Evolutionary conservation across 2,113 vertebrate species (phyloP).

Genomic region (Gambusia holbrooki): DNA sequence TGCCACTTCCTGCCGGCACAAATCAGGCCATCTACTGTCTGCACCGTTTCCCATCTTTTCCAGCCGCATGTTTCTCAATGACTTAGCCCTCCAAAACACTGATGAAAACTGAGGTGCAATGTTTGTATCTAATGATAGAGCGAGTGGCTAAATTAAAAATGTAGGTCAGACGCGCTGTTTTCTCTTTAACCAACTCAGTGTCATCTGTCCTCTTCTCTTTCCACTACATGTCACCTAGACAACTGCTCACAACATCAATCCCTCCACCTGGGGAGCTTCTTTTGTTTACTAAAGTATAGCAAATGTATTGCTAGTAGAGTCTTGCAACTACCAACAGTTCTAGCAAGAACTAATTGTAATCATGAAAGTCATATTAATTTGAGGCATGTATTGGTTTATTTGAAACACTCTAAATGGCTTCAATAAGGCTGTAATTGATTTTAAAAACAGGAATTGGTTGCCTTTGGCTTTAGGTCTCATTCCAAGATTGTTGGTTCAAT

Average conservation of each 20-base stretch:
- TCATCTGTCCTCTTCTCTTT: neutral
- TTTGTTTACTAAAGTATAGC: neutral
- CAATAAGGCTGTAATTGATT: no score
- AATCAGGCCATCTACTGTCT: conserved; percentile 45
- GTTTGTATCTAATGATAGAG: conserved; percentile 8
- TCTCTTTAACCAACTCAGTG: neutral
- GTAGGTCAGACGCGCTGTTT: conserved; percentile 29
- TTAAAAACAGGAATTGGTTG: no score
- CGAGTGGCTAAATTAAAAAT: conserved; percentile 10
- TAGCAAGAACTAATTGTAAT: no score
- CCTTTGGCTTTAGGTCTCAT: no score
- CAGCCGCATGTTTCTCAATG: conserved; percentile 29
- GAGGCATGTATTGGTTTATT: no score
- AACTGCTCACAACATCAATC: neutral
- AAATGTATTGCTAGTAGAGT: no score
- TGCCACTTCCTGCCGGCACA: conserved; percentile 39
- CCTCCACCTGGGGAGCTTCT: no score
- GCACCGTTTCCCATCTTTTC: conserved; percentile 3
- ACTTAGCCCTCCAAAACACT: conserved; percentile 30
- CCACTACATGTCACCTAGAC: conserved; percentile 19
- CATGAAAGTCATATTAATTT: no score
- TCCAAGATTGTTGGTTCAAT: no score
- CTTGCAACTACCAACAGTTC: no score
- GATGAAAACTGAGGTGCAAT: conserved; percentile 6
- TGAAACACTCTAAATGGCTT: no score